Evolutionary conservation across 2,888 invertebrate species (phyloP).

Genomic region (Watsonalla cultraria): DNA sequence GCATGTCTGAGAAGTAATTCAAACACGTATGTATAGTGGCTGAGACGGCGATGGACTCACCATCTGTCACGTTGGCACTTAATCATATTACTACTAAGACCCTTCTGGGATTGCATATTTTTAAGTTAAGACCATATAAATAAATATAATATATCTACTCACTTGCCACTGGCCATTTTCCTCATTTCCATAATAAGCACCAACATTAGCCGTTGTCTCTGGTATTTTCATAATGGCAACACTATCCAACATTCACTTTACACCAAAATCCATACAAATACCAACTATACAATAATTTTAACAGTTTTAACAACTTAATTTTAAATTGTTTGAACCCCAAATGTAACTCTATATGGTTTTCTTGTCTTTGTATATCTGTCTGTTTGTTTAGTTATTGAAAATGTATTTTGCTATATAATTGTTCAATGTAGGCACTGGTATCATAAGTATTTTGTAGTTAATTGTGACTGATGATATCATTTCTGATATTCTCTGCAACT

Average conservation of each 20-base stretch:
- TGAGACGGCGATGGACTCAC: no score
- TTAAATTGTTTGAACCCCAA: not conserved
- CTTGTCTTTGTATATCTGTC: not conserved
- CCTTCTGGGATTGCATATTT: no score
- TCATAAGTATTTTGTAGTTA: conserved; percentile 34
- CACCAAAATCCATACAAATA: conserved; percentile 4
- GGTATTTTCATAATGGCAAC: conserved; percentile 69
- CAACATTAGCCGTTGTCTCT: conserved; percentile 62
- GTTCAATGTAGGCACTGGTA: conserved; percentile 32
- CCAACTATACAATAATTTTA: not conserved
- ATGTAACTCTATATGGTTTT: not conserved
- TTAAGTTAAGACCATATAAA: no score
- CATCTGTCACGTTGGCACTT: no score
- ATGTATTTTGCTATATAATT: conserved; percentile 4
- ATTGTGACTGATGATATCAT: conserved; percentile 50
- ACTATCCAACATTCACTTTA: conserved; percentile 15
- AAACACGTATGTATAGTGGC: no score
- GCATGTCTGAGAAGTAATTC: no score
- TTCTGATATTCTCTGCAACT: conserved; percentile 52
- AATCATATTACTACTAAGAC: no score
- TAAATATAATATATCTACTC: conserved; percentile 8
- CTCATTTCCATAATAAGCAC: conserved; percentile 69
- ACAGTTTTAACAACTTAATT: not conserved
- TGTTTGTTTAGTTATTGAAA: conserved; percentile 3
- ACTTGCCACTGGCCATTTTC: conserved; percentile 74